Evolutionary conservation across 2,888 invertebrate genomes (phyloP).

Genomic region (Coelopa pilipes): DNA sequence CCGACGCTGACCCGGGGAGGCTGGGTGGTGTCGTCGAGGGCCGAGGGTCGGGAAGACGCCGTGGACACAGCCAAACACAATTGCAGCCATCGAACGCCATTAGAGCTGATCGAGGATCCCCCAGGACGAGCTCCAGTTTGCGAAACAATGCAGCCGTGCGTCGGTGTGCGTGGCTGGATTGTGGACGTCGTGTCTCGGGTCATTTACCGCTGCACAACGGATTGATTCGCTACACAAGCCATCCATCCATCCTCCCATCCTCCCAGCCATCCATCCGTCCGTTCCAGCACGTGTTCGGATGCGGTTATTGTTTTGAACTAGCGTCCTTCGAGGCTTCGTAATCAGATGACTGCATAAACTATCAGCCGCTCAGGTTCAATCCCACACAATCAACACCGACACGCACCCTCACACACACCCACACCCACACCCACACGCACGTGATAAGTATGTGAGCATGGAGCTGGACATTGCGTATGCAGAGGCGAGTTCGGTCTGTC

Average conservation of each 20-base stretch:
- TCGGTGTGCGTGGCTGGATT: background rate
- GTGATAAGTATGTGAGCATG: background rate
- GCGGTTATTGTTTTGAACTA: too few species aligned
- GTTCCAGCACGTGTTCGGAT: too few species aligned
- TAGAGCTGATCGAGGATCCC: constrained; percentile 23
- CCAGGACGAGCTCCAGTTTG: constrained; percentile 16
- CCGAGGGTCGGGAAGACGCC: background rate
- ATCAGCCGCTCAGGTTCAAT: too few species aligned
- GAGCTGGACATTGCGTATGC: background rate
- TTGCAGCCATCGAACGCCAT: constrained; percentile 17
- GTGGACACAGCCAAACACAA: background rate
- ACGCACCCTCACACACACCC: background rate
- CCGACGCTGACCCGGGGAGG: background rate
- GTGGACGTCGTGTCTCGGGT: background rate
- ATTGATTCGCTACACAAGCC: too few species aligned
- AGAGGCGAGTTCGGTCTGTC: background rate
- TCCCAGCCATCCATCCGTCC: too few species aligned
- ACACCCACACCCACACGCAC: background rate
- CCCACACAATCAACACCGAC: background rate
- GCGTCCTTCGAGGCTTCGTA: too few species aligned
- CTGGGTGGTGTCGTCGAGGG: background rate
- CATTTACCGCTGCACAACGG: too few species aligned
- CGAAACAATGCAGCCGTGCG: background rate
- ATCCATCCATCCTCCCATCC: too few species aligned
- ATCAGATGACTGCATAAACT: too few species aligned